Evolutionary conservation across 2,888 invertebrate species (phyloP), one percentile per base, ranked within the genome.

Genomic region (Acanthacorydalis orientalis): DNA sequence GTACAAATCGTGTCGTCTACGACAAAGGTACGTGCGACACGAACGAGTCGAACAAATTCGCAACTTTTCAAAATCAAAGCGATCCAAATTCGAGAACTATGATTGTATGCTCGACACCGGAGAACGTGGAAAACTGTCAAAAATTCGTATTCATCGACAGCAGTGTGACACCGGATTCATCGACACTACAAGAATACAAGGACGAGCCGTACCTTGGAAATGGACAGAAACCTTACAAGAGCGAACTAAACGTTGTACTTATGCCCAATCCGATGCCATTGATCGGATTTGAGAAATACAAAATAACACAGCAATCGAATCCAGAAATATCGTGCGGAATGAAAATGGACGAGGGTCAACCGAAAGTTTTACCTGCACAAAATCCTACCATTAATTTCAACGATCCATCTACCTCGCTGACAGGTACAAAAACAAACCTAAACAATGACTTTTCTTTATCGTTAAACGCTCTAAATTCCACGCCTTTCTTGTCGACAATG

Each of bases 191-290:
- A 35, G 10, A 31, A 12, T 12, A 12, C 6, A 35, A 44, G n/a
- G 15, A 34, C 16, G 44, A 44, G 16, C 33, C 34, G 16, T 9
- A 12, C 6, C 15, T 16, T 38, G 41, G 12, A 1, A 49, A 52
- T 23, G 49, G 48, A 1, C 56, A 59, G 11, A 60, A 58, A 47
- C 60, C 64, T 1, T 66, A 60, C 52, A 65, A 64, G 51, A 66
- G 65, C 51, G 66, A 67, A 54, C 51, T 67, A 31, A 66, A 60
- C 48, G 65, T 67, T 8, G 64, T 65, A 2, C 51, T 67, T 46
- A 64, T 67, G 62, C 67, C 67, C 0, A 63, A 63, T 45, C 64
- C 67, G 7, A 67, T 67, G 67, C 64, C 66, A 1, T 51, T 67
- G 16, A 58, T 67, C 2, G 66, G 64, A 16, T 60, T 66, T 42